Conservation (phyloP, 2,888 invertebrate genomes). For the Thalpophila matura region DNA sequence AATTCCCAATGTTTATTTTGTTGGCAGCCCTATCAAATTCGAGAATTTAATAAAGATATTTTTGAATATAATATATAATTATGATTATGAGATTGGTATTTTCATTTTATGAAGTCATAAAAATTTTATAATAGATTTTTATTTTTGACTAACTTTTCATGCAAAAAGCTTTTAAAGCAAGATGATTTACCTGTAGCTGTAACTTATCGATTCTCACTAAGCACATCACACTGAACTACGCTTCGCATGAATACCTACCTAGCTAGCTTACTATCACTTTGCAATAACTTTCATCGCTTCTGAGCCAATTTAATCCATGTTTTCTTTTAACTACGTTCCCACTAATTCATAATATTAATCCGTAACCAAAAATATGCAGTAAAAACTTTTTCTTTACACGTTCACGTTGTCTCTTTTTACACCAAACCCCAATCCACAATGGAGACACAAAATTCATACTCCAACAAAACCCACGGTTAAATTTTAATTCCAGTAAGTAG, state of each 20-base stretch:
- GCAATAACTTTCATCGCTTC: neutral
- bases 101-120: too few relatives aligned
- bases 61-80: neutral
- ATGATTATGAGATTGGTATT: too few relatives aligned
- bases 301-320: neutral
- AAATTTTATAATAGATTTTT: too few relatives aligned
- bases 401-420: slow-evolving; percentile 17
- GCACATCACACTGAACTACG: too few relatives aligned
- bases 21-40: neutral
- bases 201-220: neutral
- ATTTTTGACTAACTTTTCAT: too few relatives aligned
- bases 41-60: neutral
- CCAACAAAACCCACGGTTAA: slow-evolving; percentile 35
- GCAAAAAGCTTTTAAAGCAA: too few relatives aligned
- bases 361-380: slow-evolving; percentile 16
- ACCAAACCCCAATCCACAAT: slow-evolving; percentile 27
- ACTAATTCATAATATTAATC: slow-evolving; percentile 6
- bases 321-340: neutral
- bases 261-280: neutral
- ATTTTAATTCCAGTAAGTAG: slow-evolving; percentile 65
- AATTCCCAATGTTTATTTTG: neutral
- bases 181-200: neutral
- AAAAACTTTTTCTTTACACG: slow-evolving; percentile 18
- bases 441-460: slow-evolving; percentile 32
- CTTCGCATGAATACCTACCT: neutral